Evolutionary conservation across 2,797 vertebrate genomes (phyloP).

Genomic region (Sandelia bainsii): DNA sequence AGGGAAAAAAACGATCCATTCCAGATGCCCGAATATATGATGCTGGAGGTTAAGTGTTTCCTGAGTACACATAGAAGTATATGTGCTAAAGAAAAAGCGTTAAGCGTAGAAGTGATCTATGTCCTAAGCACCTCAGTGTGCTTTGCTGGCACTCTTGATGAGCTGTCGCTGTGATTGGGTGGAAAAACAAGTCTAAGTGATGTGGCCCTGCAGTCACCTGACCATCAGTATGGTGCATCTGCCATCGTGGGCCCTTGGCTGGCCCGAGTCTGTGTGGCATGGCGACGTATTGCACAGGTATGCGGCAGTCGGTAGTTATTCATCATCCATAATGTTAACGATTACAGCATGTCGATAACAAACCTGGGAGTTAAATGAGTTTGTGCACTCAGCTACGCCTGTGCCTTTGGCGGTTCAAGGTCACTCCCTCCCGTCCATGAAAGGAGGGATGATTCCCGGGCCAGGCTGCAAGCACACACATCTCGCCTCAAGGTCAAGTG

Average conservation of each 20-base stretch:
- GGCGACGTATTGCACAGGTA: conserved; percentile 71
- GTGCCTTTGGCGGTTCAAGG: conserved; percentile 82
- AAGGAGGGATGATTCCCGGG: conserved; percentile 84
- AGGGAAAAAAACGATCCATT: conserved; percentile 20
- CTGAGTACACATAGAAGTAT: conserved; percentile 46
- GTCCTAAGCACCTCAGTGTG: conserved; percentile 55
- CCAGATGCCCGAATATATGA: conserved; percentile 55
- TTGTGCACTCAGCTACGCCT: conserved; percentile 84
- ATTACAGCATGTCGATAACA: conserved; percentile 87
- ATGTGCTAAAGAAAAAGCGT: conserved; percentile 9
- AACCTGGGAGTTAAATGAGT: conserved; percentile 86
- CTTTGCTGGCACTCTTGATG: conserved; percentile 57
- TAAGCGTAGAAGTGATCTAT: conserved; percentile 61
- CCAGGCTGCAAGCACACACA: conserved; percentile 73
- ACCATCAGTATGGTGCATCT: conserved; percentile 45
- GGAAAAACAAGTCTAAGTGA: conserved; percentile 73
- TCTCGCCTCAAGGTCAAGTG: conserved; percentile 85
- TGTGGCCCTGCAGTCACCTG: conserved; percentile 65
- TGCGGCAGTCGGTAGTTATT: conserved; percentile 81
- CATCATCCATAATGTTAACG: conserved; percentile 86
- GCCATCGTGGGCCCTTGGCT: conserved; percentile 8
- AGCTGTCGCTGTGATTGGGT: conserved; percentile 61
- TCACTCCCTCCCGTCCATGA: conserved; percentile 76
- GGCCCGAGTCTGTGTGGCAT: conserved; percentile 16
- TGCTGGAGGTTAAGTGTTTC: conserved; percentile 69